A percentile compares a stretch with the other conserved stretches of the same genome.
Conservation (phyloP, 2,888 invertebrate species). For the Latheticus oryzae region DNA sequence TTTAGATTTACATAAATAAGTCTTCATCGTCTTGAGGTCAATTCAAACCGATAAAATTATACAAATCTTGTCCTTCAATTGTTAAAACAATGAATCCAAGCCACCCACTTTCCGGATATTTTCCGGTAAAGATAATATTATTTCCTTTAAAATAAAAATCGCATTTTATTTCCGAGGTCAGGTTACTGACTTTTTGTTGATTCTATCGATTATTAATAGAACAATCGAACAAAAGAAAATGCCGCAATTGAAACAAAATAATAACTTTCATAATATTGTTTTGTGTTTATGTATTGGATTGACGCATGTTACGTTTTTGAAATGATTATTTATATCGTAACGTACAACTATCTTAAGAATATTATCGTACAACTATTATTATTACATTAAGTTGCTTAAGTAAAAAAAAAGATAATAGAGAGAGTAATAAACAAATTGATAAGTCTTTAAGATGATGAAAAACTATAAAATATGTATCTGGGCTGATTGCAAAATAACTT, state of each 20-base stretch:
- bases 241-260: constrained; percentile 9
- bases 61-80: constrained; percentile 6
- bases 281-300: constrained; percentile 31
- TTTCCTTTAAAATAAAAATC: constrained; percentile 5
- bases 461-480: no score
- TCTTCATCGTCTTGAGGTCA: constrained; percentile 11
- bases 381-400: constrained; percentile 1
- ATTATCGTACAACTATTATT: constrained; percentile 19
- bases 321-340: constrained; percentile 33
- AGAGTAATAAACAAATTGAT: constrained; percentile 11
- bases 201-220: neutral
- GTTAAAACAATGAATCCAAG: constrained; percentile 10
- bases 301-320: constrained; percentile 34
- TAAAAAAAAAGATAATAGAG: neutral
- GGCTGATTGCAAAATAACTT: no score
- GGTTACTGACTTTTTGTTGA: no score
- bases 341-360: constrained; percentile 16
- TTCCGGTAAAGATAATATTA: constrained; percentile 8
- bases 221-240: constrained; percentile 6
- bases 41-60: neutral
- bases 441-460: constrained; percentile 6
- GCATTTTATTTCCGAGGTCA: constrained; percentile 1
- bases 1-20: constrained; percentile 8
- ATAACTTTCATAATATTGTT: constrained; percentile 29
- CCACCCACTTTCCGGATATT: constrained; percentile 14